A percentile compares a stretch with the other conserved stretches of the same genome.
Conservation (phyloP, 2,888 invertebrate genomes). For the Aphidoletes aphidimyza region DNA sequence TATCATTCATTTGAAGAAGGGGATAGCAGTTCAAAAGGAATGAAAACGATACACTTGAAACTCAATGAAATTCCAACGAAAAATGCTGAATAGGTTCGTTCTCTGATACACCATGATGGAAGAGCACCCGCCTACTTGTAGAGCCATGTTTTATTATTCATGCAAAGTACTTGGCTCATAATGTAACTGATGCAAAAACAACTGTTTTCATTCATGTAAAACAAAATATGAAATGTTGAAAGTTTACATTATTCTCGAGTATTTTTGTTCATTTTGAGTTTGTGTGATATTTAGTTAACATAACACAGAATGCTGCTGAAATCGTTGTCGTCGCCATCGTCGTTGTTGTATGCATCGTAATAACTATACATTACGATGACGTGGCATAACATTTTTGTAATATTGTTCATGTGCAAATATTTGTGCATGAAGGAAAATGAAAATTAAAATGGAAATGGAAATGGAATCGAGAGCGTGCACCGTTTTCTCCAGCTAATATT, state of each 20-base stretch:
- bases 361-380: neutral
- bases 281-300: conserved; percentile 4
- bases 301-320: conserved; percentile 11
- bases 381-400: neutral
- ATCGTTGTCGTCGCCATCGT: too few species aligned
- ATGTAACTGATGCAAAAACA: neutral
- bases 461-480: too few species aligned
- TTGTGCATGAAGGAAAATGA: neutral
- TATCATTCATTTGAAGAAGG: too few species aligned
- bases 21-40: too few species aligned
- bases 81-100: conserved; percentile 32
- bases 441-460: neutral
- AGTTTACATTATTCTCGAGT: neutral
- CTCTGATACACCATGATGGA: neutral
- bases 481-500: too few species aligned
- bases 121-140: neutral
- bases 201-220: neutral
- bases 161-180: conserved; percentile 3
- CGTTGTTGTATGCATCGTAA: too few species aligned
- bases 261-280: conserved; percentile 43
- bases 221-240: conserved; percentile 23
- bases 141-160: neutral
- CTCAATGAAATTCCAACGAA: neutral
- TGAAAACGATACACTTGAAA: too few species aligned
- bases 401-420: conserved; percentile 23